Evolutionary conservation across 2,113 vertebrate species (phyloP).

Genomic region (Nasalis larvatus): DNA sequence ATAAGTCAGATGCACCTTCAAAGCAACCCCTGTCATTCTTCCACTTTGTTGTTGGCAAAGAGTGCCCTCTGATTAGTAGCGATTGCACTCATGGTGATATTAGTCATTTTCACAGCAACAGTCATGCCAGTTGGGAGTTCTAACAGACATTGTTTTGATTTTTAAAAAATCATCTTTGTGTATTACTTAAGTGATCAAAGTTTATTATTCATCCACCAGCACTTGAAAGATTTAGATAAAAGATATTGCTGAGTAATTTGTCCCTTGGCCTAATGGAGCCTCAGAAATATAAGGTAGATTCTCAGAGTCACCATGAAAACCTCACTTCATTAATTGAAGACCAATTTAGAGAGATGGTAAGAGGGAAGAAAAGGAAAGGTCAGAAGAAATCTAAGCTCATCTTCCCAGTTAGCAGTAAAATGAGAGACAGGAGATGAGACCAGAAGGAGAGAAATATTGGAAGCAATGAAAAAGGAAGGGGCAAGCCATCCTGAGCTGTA

Average conservation of each 20-base stretch:
- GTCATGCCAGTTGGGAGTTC: not conserved
- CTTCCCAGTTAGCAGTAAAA: not conserved
- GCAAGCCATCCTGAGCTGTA: not conserved
- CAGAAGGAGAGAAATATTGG: not conserved
- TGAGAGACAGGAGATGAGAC: not conserved
- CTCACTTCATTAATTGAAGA: slow-evolving; percentile 30
- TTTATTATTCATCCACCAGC: slow-evolving; percentile 33
- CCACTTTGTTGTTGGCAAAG: not conserved
- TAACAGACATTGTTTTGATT: slow-evolving; percentile 7
- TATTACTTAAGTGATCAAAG: slow-evolving; percentile 7
- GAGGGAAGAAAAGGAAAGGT: not conserved
- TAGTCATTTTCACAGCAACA: not conserved
- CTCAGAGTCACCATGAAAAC: not conserved
- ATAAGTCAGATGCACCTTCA: not conserved
- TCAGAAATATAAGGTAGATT: not conserved
- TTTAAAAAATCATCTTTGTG: not conserved
- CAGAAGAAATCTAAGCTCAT: not conserved
- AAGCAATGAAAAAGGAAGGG: not conserved
- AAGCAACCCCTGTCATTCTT: not conserved
- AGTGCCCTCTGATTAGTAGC: not conserved
- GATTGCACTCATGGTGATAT: not conserved
- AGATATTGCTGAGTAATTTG: not conserved
- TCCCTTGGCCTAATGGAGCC: not conserved
- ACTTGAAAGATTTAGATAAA: slow-evolving; percentile 52
- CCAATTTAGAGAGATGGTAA: not conserved